These are phyloP conservation scores for Gallirallus australis DNA, from an alignment of 2,797 vertebrate genomes.

Conservation along the genomic window DNA sequence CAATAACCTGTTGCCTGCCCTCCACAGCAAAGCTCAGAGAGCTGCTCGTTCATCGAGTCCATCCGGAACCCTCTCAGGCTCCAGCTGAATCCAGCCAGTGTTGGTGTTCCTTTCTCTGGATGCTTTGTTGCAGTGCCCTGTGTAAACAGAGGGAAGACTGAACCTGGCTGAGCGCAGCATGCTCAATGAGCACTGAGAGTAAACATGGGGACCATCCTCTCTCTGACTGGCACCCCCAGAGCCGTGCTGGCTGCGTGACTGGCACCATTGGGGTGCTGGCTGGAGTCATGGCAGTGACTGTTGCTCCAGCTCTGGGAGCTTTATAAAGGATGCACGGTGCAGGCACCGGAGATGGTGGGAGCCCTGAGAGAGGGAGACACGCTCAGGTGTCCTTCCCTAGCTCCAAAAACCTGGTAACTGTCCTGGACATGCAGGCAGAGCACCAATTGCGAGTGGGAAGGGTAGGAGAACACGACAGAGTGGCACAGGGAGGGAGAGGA, in stretches of 20 bases:
- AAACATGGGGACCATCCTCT: not conserved
- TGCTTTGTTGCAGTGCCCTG: accelerated
- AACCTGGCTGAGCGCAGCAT: not conserved
- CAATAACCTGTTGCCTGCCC: not conserved
- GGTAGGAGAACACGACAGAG: not conserved
- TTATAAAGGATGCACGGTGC: not conserved
- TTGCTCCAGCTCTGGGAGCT: not conserved
- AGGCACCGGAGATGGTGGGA: not conserved
- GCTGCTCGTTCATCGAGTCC: accelerated
- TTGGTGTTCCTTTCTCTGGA: accelerated
- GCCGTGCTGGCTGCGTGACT: accelerated
- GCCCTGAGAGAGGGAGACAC: slow-evolving; percentile 27
- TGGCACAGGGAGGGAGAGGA: not conserved
- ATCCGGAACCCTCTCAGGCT: accelerated
- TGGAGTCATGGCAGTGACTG: not conserved
- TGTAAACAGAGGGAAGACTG: not conserved
- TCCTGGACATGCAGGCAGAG: not conserved
- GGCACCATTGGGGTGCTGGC: not conserved
- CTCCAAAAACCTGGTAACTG: not conserved
- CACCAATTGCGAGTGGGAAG: not conserved
- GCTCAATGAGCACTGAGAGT: not conserved
- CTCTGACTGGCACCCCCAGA: not conserved
- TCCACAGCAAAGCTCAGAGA: not conserved
- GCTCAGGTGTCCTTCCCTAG: not conserved
- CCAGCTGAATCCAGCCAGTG: accelerated